These are phyloP conservation scores for Tachycineta bicolor DNA, from an alignment of 2,113 vertebrate genomes.

Conservation along the genomic window DNA sequence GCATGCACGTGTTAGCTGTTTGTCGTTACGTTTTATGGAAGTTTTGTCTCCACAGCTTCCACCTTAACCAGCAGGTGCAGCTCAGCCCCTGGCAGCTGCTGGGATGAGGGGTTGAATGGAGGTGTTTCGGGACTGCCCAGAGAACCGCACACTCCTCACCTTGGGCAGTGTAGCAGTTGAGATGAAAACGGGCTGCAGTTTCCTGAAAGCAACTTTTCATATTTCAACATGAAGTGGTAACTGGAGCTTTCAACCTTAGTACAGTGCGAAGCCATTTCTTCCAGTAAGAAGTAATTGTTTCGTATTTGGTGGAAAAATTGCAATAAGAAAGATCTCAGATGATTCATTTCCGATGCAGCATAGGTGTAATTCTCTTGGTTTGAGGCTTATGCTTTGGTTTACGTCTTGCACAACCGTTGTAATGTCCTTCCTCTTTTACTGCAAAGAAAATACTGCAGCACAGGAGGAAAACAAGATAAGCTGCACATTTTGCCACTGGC, in stretches of 20 bases:
- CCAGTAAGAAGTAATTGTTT: conserved; percentile 45
- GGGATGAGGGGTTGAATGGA: background rate
- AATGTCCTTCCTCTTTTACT: conserved; percentile 21
- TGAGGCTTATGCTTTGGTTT: conserved; percentile 34
- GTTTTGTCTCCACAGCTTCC: background rate
- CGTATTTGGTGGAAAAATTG: background rate
- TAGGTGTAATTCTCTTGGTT: conserved; percentile 56
- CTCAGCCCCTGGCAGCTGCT: background rate
- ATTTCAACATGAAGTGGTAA: conserved; percentile 30
- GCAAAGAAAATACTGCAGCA: background rate
- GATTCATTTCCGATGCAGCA: conserved; percentile 56
- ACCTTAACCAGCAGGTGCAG: background rate
- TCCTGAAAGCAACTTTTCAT: conserved; percentile 1
- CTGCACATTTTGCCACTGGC: background rate
- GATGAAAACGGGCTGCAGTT: conserved; percentile 46
- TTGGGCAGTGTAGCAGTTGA: conserved; percentile 6
- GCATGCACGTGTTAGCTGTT: accelerated
- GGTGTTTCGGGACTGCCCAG: background rate
- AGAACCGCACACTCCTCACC: background rate
- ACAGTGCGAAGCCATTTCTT: background rate
- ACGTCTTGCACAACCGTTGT: conserved; percentile 19
- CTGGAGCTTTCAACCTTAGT: background rate
- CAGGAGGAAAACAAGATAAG: background rate
- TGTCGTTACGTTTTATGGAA: accelerated
- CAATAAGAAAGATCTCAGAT: conserved; percentile 32